A percentile compares a stretch with the other conserved stretches of the same genome.
Evolutionary conservation across 2,888 invertebrate genomes (phyloP).

Genomic region (Hypsopygia costalis): DNA sequence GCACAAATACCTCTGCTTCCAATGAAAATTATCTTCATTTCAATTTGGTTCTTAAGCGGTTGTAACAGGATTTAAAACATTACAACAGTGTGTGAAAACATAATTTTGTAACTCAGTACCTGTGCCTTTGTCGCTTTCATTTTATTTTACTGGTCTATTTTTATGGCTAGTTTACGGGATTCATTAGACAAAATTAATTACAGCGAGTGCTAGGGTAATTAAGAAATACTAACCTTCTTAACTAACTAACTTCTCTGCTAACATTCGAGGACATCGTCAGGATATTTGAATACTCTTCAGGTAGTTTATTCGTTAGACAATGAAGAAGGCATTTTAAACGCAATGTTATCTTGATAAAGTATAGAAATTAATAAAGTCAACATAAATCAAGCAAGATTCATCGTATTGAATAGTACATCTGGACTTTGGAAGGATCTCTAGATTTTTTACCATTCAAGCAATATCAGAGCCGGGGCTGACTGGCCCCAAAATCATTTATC

Average conservation of each 20-base stretch:
- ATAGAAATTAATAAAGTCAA: too few relatives aligned
- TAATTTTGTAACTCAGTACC: conserved; percentile 16
- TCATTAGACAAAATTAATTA: conserved; percentile 35
- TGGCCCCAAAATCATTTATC: conserved; percentile 25
- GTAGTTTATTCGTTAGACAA: too few relatives aligned
- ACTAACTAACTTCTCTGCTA: too few relatives aligned
- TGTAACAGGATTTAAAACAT: conserved; percentile 16
- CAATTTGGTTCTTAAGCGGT: conserved; percentile 28
- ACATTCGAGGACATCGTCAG: too few relatives aligned
- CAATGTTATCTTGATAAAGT: too few relatives aligned
- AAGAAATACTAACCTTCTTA: not conserved
- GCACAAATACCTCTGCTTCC: conserved; percentile 32
- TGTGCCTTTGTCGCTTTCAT: conserved; percentile 28
- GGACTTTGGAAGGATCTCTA: too few relatives aligned
- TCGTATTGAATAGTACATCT: too few relatives aligned
- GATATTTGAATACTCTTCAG: too few relatives aligned
- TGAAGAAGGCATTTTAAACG: too few relatives aligned
- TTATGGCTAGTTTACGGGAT: conserved; percentile 31
- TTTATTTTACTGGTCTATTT: conserved; percentile 32
- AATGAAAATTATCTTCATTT: conserved; percentile 24
- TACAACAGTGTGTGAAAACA: conserved; percentile 4
- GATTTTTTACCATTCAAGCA: too few relatives aligned
- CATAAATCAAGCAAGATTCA: too few relatives aligned
- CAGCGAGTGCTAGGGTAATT: conserved; percentile 3
- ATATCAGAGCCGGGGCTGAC: not conserved